Evolutionary conservation across 2,888 invertebrate species (phyloP).

Genomic region (Mystacides longicornis): DNA sequence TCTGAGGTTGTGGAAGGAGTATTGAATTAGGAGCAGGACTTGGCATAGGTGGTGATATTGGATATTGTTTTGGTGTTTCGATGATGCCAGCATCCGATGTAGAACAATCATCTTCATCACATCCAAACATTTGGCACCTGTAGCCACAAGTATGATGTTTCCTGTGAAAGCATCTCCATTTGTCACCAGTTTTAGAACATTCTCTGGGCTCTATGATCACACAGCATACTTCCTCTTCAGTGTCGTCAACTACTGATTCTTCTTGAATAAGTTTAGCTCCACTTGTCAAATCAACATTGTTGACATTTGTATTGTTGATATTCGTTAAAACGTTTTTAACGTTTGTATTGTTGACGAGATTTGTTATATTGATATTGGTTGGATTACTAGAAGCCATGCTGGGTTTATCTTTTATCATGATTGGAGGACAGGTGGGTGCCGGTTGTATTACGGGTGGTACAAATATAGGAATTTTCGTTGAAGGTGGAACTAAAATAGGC

Average conservation of each 20-base stretch:
- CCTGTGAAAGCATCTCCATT: conserved; percentile 4
- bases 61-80: neutral
- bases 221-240: conserved; percentile 29
- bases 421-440: neutral
- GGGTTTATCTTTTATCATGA: neutral
- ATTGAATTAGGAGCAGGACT: neutral
- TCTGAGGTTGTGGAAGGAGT: neutral
- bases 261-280: neutral
- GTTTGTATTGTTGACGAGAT: conserved; percentile 37
- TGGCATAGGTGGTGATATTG: neutral
- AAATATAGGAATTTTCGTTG: neutral
- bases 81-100: neutral
- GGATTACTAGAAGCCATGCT: neutral
- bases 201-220: conserved; percentile 34
- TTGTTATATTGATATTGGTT: conserved; percentile 36
- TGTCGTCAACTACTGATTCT: neutral
- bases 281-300: conserved; percentile 32
- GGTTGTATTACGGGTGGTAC: conserved; percentile 21
- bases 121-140: neutral
- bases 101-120: neutral
- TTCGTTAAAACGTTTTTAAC: conserved; percentile 35
- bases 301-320: conserved; percentile 34
- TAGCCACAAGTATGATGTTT: conserved; percentile 5
- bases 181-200: conserved; percentile 27
- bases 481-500: neutral